Percentiles rank a stretch among this genome's conserved stretches.
Evolutionary conservation across 2,888 invertebrate genomes (phyloP).

Genomic region (Drosophila mimica): DNA sequence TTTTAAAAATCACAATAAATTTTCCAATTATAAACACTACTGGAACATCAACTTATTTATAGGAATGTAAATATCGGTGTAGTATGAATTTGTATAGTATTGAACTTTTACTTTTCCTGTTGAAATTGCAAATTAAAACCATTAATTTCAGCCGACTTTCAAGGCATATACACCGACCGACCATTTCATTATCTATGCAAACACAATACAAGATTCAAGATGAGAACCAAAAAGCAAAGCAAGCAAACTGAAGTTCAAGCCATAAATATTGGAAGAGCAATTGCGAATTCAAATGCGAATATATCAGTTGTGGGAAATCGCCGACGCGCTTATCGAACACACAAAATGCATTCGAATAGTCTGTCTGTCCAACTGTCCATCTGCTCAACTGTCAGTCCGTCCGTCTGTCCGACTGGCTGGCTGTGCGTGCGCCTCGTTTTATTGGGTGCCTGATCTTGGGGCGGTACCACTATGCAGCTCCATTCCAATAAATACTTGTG

Average conservation of each 20-base stretch:
- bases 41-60: background rate
- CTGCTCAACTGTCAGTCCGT: background rate
- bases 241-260: conserved; percentile 30
- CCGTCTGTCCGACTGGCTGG: conserved; percentile 19
- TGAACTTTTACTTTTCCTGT: conserved; percentile 3
- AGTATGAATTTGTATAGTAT: background rate
- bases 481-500: conserved; percentile 51
- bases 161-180: background rate
- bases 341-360: conserved; percentile 69
- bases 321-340: conserved; percentile 65
- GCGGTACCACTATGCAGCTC: conserved; percentile 17
- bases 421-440: conserved; percentile 33
- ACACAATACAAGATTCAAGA: conserved; percentile 11
- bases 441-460: conserved; percentile 41
- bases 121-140: conserved; percentile 27
- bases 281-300: conserved; percentile 67
- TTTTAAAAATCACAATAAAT: background rate
- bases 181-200: conserved; percentile 47
- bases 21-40: background rate
- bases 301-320: conserved; percentile 72
- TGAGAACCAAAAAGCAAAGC: conserved; percentile 26
- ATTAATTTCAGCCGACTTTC: conserved; percentile 26
- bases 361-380: conserved; percentile 27
- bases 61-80: background rate
- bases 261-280: conserved; percentile 70